Base-by-base conservation (phyloP, 2,888 invertebrate genomes). In the Drosophila barbarae region DNA sequence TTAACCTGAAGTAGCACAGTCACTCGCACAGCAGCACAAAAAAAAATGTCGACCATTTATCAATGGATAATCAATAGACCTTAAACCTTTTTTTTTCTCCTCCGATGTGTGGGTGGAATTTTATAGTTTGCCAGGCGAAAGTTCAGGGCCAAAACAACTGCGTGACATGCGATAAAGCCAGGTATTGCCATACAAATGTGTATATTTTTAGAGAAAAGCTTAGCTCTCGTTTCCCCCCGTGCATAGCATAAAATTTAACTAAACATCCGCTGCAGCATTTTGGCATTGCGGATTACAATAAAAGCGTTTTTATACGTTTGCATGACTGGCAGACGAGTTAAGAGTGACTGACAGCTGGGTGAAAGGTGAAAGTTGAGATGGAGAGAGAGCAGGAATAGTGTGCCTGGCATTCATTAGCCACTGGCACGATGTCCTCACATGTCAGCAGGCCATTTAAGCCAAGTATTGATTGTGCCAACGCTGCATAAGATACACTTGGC, bases 281-380 rank as follows among this genome's bases (percentile, higher is more conserved):
- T 76, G 78, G 72, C 81, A 77, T 80, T 77, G 65, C 59, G 76
- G 73, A 73, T 82, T 75, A 84, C 84, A 81, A 78, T 83, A 81
- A 81, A 83, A 83, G 66, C 76, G 70, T 53, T 76, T 83, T 72
- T 80, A 74, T 76, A 79, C 77, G 72, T 77, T 76, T 79, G 74
- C 68, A 69, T 74, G 74, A 69, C 72, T 60, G 60, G 28, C 65
- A 54, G 49, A 46, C 65, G 36, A 36, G 52, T 30, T 39, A 35
- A 36, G 58, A 55, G 35, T 28, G 53, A 42, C 32, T 28, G 44
- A 49, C 39, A 15, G 32, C 60, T 47, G 44, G 44, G 58, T 23
- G 13, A 42, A 49, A 42, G 36, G 13, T 46, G 36, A 42, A 18
- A n/a, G 1, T 13, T 23, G 39, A 23, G 8, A 3, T 6, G 26